Evolutionary conservation across 2,113 vertebrate genomes (phyloP).

Genomic region (Hyperoodon ampullatus): DNA sequence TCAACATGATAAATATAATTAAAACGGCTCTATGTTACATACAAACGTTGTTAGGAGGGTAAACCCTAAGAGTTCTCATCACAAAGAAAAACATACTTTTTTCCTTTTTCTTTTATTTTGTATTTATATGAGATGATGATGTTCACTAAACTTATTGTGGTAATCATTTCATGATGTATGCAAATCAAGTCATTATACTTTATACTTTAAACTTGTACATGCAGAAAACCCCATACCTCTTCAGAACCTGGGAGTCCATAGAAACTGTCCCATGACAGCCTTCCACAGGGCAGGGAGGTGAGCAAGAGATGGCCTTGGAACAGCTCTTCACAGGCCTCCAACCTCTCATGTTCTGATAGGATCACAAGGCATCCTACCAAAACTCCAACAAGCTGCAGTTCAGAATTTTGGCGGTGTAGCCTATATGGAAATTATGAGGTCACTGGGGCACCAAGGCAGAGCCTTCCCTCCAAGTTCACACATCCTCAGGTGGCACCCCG

Average conservation of each 20-base stretch:
- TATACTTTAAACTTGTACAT: not conserved
- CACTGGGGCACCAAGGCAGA: not conserved
- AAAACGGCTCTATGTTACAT: not conserved
- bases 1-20: not conserved
- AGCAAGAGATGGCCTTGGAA: not conserved
- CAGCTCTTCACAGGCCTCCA: not conserved
- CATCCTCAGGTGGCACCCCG: rapidly evolving
- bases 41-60: not conserved
- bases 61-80: not conserved
- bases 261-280: not conserved
- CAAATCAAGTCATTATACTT: not conserved
- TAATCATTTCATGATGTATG: not conserved
- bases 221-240: not conserved
- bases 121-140: not conserved
- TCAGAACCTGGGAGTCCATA: not conserved
- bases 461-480: not conserved
- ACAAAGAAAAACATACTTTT: not conserved
- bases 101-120: not conserved
- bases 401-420: not conserved
- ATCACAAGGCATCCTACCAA: not conserved
- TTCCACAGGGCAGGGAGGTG: not conserved
- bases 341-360: no score
- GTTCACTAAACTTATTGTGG: not conserved
- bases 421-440: not conserved
- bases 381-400: not conserved